Evolutionary conservation across 37 sponge, comb jelly and placozoan genomes (phyloP).

Genomic region (Axinella damicornis): DNA sequence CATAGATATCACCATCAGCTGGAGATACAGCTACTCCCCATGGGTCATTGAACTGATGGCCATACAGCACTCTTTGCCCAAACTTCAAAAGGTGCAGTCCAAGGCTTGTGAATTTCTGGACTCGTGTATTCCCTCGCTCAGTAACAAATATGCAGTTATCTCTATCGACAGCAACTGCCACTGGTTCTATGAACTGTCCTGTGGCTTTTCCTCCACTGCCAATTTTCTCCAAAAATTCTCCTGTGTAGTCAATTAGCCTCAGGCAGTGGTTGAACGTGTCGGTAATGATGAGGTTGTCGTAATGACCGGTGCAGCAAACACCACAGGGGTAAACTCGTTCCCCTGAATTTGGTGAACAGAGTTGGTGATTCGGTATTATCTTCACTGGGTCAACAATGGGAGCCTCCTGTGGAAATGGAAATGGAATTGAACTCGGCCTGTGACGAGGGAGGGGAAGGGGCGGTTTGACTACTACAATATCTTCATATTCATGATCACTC

Average conservation of each 20-base stretch:
- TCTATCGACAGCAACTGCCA: slow-evolving; percentile 27
- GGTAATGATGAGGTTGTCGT: slow-evolving; percentile 28
- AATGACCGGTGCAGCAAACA: slow-evolving; percentile 14
- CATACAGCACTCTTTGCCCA: slow-evolving; percentile 34
- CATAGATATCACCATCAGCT: slow-evolving; percentile 4
- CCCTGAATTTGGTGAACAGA: slow-evolving; percentile 18
- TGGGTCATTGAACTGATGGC: slow-evolving; percentile 16
- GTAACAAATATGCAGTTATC: slow-evolving; percentile 26
- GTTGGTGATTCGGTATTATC: slow-evolving; percentile 7
- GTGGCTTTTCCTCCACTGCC: slow-evolving; percentile 32
- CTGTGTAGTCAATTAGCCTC: slow-evolving; percentile 16
- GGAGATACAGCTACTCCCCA: slow-evolving; percentile 19
- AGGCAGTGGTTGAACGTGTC: slow-evolving; percentile 39
- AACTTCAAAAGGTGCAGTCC: slow-evolving; percentile 37
- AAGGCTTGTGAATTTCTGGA: slow-evolving; percentile 33
- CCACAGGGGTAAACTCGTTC: slow-evolving; percentile 30
- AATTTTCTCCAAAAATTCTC: slow-evolving; percentile 23
- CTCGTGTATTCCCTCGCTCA: slow-evolving; percentile 23
- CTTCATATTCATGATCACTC: too few species aligned
- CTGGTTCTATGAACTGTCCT: slow-evolving; percentile 41
- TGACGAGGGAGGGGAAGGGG: too few species aligned
- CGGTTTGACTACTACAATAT: too few species aligned
- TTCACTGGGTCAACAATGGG: neutral
- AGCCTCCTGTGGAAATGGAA: neutral
- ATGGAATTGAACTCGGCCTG: neutral